phyloP scores from a whole-genome alignment of 2,113 vertebrate genomes.

The Ovis aries region ARS-UI_Ramb_v3.0 NC_056054.1:151606501-151607000 shows the following conservation, averaged over 20 bases:
- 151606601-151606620: background rate
- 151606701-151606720: background rate
- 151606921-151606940: background rate
- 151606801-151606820: background rate
- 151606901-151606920: background rate
- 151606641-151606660: background rate
- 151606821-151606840: background rate
- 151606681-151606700: background rate
- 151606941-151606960: background rate
- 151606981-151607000: background rate
- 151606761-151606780: background rate
- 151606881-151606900: background rate
- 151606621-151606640: background rate
- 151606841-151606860: background rate
- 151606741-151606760: background rate
- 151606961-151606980: background rate
- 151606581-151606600: background rate
- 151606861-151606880: background rate
- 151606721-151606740: background rate
- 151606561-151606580: background rate
- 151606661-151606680: background rate
- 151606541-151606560: background rate
- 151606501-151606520: background rate
- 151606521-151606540: background rate
- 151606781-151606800: background rate